Evolutionary conservation across 2,888 invertebrate genomes (phyloP).

Genomic region (Hoplodrina ambigua): DNA sequence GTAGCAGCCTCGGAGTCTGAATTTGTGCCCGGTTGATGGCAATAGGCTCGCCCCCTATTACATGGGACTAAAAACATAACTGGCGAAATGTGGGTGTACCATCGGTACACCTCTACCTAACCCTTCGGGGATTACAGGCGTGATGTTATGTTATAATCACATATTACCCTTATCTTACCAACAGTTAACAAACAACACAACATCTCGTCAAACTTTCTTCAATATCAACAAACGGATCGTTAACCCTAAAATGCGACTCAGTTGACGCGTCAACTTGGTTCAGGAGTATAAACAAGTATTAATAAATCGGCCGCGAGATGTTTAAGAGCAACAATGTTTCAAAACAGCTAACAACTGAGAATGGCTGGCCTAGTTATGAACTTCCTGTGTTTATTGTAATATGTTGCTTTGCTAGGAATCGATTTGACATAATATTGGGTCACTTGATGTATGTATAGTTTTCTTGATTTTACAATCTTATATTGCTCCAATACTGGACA

Average conservation of each 20-base stretch:
- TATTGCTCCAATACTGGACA: no score
- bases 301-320: conserved; percentile 41
- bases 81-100: no score
- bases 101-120: no score
- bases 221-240: conserved; percentile 24
- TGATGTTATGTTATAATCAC: no score
- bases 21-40: no score
- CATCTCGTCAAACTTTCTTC: neutral
- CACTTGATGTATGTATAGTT: neutral
- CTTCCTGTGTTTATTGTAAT: conserved; percentile 37
- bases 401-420: conserved; percentile 14
- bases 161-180: neutral
- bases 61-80: no score
- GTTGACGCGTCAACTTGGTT: conserved; percentile 35
- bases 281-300: conserved; percentile 33
- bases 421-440: conserved; percentile 20
- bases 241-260: conserved; percentile 29
- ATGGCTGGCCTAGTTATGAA: conserved; percentile 42
- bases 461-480: no score
- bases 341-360: conserved; percentile 44
- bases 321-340: conserved; percentile 48
- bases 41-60: no score
- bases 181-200: neutral
- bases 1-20: no score
- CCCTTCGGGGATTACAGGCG: no score